Conservation (phyloP, 2,888 invertebrate genomes). For the Cheilosia impressa region DNA sequence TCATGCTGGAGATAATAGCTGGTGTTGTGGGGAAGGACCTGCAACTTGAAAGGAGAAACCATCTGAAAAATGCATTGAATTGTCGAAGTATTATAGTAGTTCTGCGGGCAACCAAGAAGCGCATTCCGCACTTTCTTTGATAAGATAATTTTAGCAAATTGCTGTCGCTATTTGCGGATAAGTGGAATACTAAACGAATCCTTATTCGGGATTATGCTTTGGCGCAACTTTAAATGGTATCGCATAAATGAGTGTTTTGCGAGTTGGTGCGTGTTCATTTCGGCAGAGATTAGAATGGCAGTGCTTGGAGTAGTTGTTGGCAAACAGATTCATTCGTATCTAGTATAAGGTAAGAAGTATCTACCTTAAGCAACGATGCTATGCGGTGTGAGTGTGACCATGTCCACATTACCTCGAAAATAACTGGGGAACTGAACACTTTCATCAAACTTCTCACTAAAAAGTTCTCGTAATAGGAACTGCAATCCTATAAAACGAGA, state of each 20-base stretch:
- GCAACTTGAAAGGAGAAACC: neutral
- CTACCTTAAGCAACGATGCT: no score
- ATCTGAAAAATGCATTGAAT: neutral
- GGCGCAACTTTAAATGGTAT: conserved; percentile 5
- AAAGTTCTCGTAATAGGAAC: no score
- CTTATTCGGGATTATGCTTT: conserved; percentile 29
- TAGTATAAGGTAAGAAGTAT: no score
- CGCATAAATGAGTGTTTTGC: neutral
- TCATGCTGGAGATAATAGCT: conserved; percentile 10
- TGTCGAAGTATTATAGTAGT: neutral
- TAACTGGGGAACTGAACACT: no score
- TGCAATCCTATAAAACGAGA: no score
- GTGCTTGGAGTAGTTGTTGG: no score
- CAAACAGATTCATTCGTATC: no score
- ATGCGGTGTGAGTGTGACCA: no score
- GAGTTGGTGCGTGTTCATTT: no score
- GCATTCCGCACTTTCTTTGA: conserved; percentile 14
- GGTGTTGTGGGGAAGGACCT: neutral
- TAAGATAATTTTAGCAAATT: conserved; percentile 32
- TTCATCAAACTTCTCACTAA: no score
- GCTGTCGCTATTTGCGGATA: conserved; percentile 20
- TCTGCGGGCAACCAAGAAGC: neutral
- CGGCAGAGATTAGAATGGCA: no score
- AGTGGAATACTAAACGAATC: conserved; percentile 6
- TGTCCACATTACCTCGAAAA: no score